Conservation (phyloP, 1,140 invertebrate genomes). For the Lutraria rhynchaena region DNA sequence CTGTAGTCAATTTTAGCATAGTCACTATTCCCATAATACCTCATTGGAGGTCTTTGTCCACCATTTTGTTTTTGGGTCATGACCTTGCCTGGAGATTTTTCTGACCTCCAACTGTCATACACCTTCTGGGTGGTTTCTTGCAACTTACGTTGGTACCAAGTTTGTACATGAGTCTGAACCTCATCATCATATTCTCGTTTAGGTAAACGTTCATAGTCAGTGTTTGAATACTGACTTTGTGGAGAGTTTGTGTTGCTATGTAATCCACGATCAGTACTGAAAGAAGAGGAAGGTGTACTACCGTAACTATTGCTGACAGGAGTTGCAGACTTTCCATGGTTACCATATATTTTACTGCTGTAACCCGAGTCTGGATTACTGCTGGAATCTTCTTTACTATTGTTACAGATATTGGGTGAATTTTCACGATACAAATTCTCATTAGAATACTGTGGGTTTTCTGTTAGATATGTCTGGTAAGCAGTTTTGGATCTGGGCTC, state of each 20-base stretch:
- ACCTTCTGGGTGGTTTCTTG: conserved; percentile 72
- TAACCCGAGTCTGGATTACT: conserved; percentile 81
- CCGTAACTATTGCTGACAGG: conserved; percentile 63
- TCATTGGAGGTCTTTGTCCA: conserved; percentile 19
- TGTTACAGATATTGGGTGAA: conserved; percentile 58
- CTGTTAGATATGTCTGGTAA: conserved; percentile 56
- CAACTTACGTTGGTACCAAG: conserved; percentile 75
- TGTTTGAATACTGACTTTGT: conserved; percentile 61
- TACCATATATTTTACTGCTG: conserved; percentile 75
- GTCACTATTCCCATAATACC: conserved; percentile 50
- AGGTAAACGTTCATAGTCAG: conserved; percentile 58
- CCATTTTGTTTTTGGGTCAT: conserved; percentile 3
- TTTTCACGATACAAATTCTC: conserved; percentile 49
- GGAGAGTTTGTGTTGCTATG: conserved; percentile 73
- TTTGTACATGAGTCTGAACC: conserved; percentile 69
- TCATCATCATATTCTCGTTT: conserved; percentile 63
- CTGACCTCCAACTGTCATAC: conserved; percentile 51
- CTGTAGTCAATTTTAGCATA: conserved; percentile 47
- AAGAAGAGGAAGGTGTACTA: conserved; percentile 76
- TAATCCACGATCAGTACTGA: conserved; percentile 75
- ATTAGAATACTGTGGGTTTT: conserved; percentile 18
- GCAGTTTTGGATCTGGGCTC: conserved; percentile 52
- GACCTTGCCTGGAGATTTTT: conserved; percentile 20
- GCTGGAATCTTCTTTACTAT: conserved; percentile 75
- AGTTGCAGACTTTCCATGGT: conserved; percentile 40